A percentile compares a stretch with the other conserved stretches of the same genome.
phyloP scores from a whole-genome alignment of 1,140 invertebrate species.

The Hirudo medicinalis region DNA sequence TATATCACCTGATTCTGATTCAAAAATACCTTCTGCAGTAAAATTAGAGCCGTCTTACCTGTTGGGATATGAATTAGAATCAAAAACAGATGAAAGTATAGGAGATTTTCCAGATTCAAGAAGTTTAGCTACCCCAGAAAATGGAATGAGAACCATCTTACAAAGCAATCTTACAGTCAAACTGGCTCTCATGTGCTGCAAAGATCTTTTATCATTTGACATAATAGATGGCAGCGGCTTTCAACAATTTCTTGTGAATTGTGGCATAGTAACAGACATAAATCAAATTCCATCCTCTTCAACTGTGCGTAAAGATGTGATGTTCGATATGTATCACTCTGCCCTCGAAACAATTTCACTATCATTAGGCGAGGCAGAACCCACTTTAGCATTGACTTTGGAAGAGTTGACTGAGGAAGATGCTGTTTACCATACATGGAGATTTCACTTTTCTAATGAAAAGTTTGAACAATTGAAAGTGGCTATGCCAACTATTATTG shows the following conservation, averaged over 20 bases:
- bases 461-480: neutral
- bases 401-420: neutral
- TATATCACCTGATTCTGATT: no score
- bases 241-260: neutral
- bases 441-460: constrained; percentile 9
- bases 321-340: neutral
- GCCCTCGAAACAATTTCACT: neutral
- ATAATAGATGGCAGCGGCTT: neutral
- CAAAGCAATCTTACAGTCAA: neutral
- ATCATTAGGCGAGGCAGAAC: neutral
- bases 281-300: neutral
- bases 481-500: neutral
- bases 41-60: no score
- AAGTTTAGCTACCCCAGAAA: no score
- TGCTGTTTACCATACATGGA: neutral
- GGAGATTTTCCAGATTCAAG: no score
- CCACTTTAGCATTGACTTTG: neutral
- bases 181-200: constrained; percentile 6
- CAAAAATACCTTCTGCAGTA: no score
- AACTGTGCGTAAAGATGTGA: neutral
- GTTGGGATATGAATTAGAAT: no score
- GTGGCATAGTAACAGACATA: neutral
- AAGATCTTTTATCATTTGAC: constrained; percentile 11
- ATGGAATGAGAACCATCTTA: no score
- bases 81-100: no score